phyloP scores from a whole-genome alignment of 1,140 invertebrate genomes.

The Piezodorus guildinii region DNA sequence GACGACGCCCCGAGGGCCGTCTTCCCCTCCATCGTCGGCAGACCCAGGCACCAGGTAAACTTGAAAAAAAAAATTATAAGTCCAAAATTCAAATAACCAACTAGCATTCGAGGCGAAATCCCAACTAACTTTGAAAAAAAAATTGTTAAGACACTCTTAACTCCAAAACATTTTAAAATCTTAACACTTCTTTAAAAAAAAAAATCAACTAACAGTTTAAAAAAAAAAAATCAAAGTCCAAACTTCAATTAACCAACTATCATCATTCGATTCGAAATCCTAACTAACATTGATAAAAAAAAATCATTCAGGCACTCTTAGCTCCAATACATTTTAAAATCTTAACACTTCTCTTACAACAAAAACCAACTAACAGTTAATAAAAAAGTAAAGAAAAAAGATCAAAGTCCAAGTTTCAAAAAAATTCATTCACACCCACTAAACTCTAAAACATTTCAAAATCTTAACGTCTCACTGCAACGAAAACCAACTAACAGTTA shows the following conservation, averaged over 20 bases:
- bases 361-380: no score
- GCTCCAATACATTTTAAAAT: no score
- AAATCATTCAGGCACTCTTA: no score
- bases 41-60: slow-evolving; percentile 62
- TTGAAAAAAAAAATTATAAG: background rate
- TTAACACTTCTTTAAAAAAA: background rate
- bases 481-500: no score
- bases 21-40: slow-evolving; percentile 75
- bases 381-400: background rate
- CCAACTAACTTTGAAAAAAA: background rate
- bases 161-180: background rate
- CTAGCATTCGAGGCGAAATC: background rate
- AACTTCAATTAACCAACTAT: background rate
- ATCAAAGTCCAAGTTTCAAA: no score
- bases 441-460: background rate
- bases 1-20: slow-evolving; percentile 80
- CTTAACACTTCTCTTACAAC: no score
- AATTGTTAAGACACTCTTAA: background rate
- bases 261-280: background rate
- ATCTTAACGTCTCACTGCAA: no score
- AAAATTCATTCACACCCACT: no score
- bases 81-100: no score
- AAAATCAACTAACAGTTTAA: no score
- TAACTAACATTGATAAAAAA: background rate
- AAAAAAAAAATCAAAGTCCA: background rate